Conservation (phyloP, 2,113 vertebrate species). For the Gopherus evgoodei region DNA sequence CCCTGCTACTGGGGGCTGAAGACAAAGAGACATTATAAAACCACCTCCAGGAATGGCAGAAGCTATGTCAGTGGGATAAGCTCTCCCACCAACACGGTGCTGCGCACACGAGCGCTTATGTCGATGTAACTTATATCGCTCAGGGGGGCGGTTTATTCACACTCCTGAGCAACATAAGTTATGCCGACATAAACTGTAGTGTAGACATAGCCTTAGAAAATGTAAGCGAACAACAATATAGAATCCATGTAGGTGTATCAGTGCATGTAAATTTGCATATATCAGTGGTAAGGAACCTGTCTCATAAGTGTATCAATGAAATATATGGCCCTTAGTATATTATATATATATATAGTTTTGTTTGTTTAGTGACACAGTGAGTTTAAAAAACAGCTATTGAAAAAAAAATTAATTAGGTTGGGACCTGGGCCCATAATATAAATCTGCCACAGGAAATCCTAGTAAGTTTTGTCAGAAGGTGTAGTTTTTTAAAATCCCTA, state of each 20-base stretch:
- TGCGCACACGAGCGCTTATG: too few relatives aligned
- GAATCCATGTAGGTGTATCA: neutral
- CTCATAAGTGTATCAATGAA: neutral
- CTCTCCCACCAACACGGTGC: too few relatives aligned
- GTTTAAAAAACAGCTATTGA: neutral
- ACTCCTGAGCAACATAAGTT: too few relatives aligned
- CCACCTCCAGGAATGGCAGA: too few relatives aligned
- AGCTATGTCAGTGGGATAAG: too few relatives aligned
- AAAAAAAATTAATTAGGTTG: neutral
- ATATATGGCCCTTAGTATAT: neutral
- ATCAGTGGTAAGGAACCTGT: neutral
- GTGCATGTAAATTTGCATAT: neutral
- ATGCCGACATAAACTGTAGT: too few relatives aligned
- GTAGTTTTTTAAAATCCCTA: slow-evolving; percentile 3
- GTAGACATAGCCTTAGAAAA: neutral
- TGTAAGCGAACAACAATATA: neutral
- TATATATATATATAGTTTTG: neutral
- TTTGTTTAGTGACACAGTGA: neutral
- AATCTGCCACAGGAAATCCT: neutral
- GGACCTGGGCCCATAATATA: neutral
- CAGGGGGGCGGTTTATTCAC: too few relatives aligned
- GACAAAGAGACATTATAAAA: too few relatives aligned
- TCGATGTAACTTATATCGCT: too few relatives aligned
- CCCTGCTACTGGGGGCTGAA: too few relatives aligned
- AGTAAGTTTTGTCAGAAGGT: neutral